phyloP scores from a whole-genome alignment of 2,113 vertebrate genomes.

The Melospiza melodia region DNA sequence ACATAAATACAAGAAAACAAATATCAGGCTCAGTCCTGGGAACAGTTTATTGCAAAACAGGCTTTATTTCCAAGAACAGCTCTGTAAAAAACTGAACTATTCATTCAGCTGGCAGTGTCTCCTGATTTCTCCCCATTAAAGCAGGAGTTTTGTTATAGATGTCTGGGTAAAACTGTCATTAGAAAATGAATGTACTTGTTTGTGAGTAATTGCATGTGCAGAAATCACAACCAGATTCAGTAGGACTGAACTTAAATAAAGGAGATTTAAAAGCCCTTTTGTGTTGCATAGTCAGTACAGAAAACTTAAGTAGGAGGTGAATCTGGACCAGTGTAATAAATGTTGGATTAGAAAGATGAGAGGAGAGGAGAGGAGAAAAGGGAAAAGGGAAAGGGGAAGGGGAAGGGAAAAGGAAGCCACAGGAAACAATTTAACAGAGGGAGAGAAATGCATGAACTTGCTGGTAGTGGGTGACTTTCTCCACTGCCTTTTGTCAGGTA shows the following conservation, averaged over 20 bases:
- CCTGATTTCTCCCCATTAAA: background rate
- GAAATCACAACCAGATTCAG: background rate
- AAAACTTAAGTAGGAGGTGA: background rate
- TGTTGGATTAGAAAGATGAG: background rate
- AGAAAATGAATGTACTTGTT: background rate
- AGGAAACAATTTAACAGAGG: background rate
- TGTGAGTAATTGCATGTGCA: background rate
- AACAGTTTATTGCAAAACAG: background rate
- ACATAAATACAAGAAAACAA: slow-evolving; percentile 51
- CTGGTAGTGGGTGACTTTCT: background rate
- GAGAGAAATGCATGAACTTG: background rate
- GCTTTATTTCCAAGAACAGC: slow-evolving; percentile 37
- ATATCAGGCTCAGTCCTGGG: background rate
- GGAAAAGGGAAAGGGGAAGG: too few relatives aligned
- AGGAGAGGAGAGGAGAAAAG: background rate
- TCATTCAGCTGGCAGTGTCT: background rate
- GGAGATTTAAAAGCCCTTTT: background rate
- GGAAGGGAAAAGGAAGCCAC: background rate
- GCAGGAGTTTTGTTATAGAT: background rate
- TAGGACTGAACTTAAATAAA: background rate
- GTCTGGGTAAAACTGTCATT: background rate
- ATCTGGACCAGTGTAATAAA: background rate
- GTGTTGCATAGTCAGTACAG: background rate
- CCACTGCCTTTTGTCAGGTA: background rate
- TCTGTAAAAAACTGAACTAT: background rate